Percentiles rank a stretch among this genome's conserved stretches.
Conservation (phyloP, 2,888 invertebrate species). For the Agrochola lychnidis region DNA sequence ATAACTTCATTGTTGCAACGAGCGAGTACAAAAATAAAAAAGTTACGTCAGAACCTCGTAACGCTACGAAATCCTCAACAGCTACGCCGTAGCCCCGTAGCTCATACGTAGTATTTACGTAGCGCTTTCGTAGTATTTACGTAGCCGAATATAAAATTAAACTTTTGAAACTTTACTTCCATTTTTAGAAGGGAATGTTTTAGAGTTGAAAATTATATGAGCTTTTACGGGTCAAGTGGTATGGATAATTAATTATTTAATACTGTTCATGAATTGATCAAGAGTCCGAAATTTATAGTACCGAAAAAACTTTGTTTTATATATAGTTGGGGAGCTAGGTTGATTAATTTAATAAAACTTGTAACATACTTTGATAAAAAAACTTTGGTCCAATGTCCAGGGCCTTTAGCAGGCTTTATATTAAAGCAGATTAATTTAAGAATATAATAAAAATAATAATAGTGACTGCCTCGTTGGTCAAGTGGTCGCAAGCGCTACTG, state of each 20-base stretch:
- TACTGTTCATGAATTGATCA: not conserved
- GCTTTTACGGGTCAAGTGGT: not conserved
- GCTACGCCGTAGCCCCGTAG: conserved; percentile 61
- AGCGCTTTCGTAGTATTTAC: conserved; percentile 56
- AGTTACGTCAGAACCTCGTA: conserved; percentile 50
- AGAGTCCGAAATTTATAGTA: not conserved
- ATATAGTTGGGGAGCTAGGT: not conserved
- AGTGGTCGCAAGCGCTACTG: no score
- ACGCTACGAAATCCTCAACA: conserved; percentile 62
- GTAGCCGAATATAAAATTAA: conserved; percentile 56
- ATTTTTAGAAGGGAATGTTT: conserved; percentile 30
- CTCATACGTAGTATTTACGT: conserved; percentile 59
- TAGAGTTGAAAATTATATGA: not conserved
- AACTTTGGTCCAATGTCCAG: not conserved
- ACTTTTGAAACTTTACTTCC: conserved; percentile 55
- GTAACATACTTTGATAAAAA: not conserved
- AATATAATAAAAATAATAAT: not conserved
- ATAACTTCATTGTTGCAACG: not conserved
- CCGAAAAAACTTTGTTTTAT: no score
- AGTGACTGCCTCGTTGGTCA: no score
- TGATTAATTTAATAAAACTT: not conserved
- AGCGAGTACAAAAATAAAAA: conserved; percentile 36
- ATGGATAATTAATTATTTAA: not conserved
- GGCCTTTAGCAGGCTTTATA: not conserved
- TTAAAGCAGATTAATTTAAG: not conserved